phyloP scores from a whole-genome alignment of 2,797 vertebrate genomes.

The Cossypha niveicapilla region DNA sequence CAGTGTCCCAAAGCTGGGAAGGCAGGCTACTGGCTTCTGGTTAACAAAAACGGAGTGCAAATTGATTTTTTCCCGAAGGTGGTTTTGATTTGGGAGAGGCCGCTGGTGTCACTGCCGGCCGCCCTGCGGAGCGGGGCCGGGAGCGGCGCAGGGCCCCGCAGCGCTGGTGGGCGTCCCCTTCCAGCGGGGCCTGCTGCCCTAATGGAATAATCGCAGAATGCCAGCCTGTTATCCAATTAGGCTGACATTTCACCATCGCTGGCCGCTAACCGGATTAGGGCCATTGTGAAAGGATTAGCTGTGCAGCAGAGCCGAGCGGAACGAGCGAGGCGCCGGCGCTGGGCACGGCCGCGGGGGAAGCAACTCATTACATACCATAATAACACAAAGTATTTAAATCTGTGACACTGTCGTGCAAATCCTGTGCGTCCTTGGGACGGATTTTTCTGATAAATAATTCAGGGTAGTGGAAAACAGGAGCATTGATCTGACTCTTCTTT shows the following conservation, averaged over 20 bases:
- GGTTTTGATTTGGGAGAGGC: neutral
- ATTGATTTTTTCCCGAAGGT: neutral
- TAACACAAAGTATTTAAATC: fast-evolving
- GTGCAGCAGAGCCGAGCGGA: slow-evolving; percentile 75
- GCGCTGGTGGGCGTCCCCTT: neutral
- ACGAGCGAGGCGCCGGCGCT: slow-evolving; percentile 55
- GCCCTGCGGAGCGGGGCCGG: neutral
- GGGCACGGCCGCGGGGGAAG: neutral
- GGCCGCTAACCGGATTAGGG: slow-evolving; percentile 91
- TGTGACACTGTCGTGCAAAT: fast-evolving
- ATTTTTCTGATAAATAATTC: neutral
- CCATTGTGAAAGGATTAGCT: slow-evolving; percentile 92
- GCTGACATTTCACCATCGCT: slow-evolving; percentile 88
- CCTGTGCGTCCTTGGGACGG: neutral
- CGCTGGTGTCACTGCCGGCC: fast-evolving
- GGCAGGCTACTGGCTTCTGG: neutral
- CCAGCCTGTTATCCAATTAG: slow-evolving; percentile 87
- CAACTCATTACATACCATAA: neutral
- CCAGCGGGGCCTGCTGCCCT: slow-evolving; percentile 47
- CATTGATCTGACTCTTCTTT: neutral
- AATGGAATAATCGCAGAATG: slow-evolving; percentile 75
- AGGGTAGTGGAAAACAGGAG: neutral
- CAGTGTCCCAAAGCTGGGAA: neutral
- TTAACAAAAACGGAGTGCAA: neutral
- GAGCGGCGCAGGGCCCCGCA: fast-evolving